Evolutionary conservation across 2,797 vertebrate species (phyloP).

Genomic region (Gambusia yucatana): DNA sequence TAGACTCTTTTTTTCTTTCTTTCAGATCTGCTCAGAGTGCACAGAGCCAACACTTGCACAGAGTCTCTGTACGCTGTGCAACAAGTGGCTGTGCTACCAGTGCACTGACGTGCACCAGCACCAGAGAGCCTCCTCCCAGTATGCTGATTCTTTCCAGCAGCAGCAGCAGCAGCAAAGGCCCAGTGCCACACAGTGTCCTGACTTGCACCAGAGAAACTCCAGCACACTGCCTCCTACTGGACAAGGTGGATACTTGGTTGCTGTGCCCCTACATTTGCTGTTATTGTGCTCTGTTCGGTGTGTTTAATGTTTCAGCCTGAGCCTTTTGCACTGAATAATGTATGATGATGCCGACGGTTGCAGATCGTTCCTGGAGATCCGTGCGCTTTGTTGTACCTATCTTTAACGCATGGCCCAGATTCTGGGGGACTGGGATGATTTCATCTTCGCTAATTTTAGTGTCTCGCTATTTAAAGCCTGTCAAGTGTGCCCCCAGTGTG

Average conservation of each 20-base stretch:
- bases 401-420: constrained; percentile 78
- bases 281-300: constrained; percentile 46
- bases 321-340: constrained; percentile 69
- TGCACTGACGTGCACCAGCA: constrained; percentile 86
- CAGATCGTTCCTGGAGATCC: constrained; percentile 65
- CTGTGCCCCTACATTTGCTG: constrained; percentile 23
- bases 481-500: constrained; percentile 29
- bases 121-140: constrained; percentile 64
- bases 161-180: constrained; percentile 59
- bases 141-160: constrained; percentile 69
- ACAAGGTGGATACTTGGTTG: constrained; percentile 55
- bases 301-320: constrained; percentile 57
- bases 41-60: constrained; percentile 80
- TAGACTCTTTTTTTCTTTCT: constrained; percentile 26
- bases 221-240: constrained; percentile 64
- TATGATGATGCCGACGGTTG: constrained; percentile 56
- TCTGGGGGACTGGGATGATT: constrained; percentile 53
- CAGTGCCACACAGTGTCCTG: constrained; percentile 58
- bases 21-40: constrained; percentile 83
- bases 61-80: constrained; percentile 84
- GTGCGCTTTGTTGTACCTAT: constrained; percentile 66
- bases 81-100: constrained; percentile 87
- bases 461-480: constrained; percentile 70
- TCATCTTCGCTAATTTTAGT: constrained; percentile 69
- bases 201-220: constrained; percentile 71